Base-by-base conservation (phyloP, 2,888 invertebrate genomes). In the Oegoconia quadripuncta region DNA sequence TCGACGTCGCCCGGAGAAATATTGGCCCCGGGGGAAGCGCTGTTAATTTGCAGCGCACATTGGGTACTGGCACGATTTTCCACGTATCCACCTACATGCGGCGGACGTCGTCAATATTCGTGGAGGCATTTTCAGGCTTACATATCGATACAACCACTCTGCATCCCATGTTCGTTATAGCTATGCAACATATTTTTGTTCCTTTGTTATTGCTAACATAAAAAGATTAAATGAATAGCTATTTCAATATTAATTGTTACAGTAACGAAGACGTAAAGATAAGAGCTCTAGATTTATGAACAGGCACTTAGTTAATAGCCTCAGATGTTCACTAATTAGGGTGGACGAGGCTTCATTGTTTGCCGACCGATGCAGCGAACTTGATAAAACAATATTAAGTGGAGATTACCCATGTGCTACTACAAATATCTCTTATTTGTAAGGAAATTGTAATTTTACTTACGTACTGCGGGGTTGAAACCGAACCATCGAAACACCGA, bases 31-130 rank as follows among this genome's bases (percentile, higher is more conserved):
- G 64, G 83, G 83, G 82, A 75, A 78, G 71, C 74, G 71, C 73
- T 78, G 84, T 83, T 84, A 78, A 84, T 84, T 86, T 82, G 75
- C 78, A 71, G 78, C 73, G 75, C 74, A 73, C 78, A 73, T 71
- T 72, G 67, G 69, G 69, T 66, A 69, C 72, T 66, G 65, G 62
- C 65, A 76, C 78, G 78, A 80, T 81, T 82, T 82, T 74, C 77
- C 72, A 75, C 74, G 64, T 77, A 72, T 61, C 61, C 70, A 59
- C 52, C 57, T 64, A 65, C 55, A 9, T 31, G 18, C 31, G 38
- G 40, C 32, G 52, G 50, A 50, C 50, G 48, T 55, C 53, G 57
- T 65, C 62, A 61, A 64, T 65, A 65, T 67, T 59, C 60, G 55
- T 50, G 39, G 48, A 52, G 45, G 59, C 56, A 64, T 63, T 71